These are phyloP conservation scores for Himantopus leucocephalus DNA, from an alignment of 2,113 vertebrate genomes.

Conservation along the genomic window DNA sequence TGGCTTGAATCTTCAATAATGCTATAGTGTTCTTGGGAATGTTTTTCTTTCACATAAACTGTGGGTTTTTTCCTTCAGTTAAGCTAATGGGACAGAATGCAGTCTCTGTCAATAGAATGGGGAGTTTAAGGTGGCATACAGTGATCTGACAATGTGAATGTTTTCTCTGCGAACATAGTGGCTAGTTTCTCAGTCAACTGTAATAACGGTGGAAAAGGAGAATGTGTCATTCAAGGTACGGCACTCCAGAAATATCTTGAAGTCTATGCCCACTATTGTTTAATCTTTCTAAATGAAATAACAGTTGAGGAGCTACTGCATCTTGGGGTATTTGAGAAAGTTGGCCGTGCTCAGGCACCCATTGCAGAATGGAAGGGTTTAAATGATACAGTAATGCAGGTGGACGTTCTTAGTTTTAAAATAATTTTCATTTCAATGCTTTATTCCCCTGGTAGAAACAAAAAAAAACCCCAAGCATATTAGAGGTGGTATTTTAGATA, in stretches of 20 bases:
- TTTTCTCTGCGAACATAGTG: neutral
- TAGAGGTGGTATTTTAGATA: neutral
- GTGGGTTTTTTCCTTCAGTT: neutral
- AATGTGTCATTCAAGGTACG: fast-evolving
- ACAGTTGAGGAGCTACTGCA: neutral
- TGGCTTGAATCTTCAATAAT: neutral
- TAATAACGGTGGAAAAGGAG: neutral
- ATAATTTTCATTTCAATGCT: neutral
- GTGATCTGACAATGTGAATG: neutral
- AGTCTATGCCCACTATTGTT: neutral
- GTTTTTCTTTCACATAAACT: neutral
- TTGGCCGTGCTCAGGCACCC: neutral
- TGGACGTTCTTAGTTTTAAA: neutral
- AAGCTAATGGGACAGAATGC: neutral
- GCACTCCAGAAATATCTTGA: neutral
- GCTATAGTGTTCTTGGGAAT: neutral
- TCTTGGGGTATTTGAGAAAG: neutral
- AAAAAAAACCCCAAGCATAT: neutral
- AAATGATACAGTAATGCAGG: neutral
- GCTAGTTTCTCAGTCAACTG: neutral
- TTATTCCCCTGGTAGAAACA: neutral
- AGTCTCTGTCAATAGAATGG: neutral
- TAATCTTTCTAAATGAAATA: neutral
- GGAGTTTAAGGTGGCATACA: neutral
- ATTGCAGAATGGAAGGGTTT: neutral